These are phyloP conservation scores for Trisateles emortualis DNA, from an alignment of 2,888 invertebrate species.

Conservation along the genomic window DNA sequence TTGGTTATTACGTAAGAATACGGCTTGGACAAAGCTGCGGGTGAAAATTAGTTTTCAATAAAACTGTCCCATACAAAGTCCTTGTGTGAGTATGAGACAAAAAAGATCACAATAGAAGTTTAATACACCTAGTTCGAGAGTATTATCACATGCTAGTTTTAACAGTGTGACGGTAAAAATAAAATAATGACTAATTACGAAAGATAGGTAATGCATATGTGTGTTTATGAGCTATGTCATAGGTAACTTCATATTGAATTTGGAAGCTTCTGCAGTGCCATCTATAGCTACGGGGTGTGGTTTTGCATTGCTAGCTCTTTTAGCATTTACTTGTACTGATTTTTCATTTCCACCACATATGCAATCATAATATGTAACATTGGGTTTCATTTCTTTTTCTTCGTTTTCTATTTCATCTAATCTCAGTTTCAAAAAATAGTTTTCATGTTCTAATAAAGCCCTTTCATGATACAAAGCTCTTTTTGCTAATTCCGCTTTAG, in stretches of 20 bases:
- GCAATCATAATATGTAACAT: constrained; percentile 59
- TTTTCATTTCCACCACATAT: constrained; percentile 43
- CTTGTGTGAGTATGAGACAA: too few relatives aligned
- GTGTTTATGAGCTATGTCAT: neutral
- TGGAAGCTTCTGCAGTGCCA: constrained; percentile 61
- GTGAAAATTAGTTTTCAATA: too few relatives aligned
- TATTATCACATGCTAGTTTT: too few relatives aligned
- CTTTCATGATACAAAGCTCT: constrained; percentile 75
- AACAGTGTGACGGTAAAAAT: too few relatives aligned
- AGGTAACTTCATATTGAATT: constrained; percentile 44
- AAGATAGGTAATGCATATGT: neutral
- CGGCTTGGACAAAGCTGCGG: too few relatives aligned
- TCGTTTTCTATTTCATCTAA: constrained; percentile 54
- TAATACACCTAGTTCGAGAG: too few relatives aligned
- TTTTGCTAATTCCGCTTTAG: constrained; percentile 73
- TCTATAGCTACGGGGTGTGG: constrained; percentile 65
- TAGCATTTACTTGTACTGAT: neutral
- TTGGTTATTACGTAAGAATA: too few relatives aligned
- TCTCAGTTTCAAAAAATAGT: constrained; percentile 57
- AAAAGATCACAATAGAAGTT: too few relatives aligned
- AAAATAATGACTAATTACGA: neutral
- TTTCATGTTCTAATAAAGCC: constrained; percentile 69
- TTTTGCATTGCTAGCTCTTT: neutral
- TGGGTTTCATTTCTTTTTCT: constrained; percentile 47
- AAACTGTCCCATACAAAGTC: too few relatives aligned